Evolutionary conservation across 2,888 invertebrate genomes (phyloP), one percentile per base, ranked within the genome.

Genomic region (Ceriagrion tenellum): DNA sequence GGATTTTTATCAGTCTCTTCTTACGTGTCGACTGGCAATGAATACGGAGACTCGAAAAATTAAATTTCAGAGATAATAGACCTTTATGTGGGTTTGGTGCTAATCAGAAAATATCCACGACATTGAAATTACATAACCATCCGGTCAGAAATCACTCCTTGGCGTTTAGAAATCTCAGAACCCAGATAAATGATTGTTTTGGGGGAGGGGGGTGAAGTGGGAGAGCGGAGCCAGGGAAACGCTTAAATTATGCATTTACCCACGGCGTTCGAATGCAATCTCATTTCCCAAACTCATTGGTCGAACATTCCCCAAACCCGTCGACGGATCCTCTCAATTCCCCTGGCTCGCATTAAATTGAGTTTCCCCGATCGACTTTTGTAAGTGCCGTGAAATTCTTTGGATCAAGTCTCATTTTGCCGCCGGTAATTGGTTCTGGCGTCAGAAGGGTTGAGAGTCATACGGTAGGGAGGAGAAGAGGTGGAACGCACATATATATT

Each of bases 401-500:
- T 47, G 93, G 47, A 93, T 69, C 47, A 16, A 63, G 40, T 91
- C 63, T 55, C 91, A 59, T 91, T 74, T 69, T 69, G 47, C 93
- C 63, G 47, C 47, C 47, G 93, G 69, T 93, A 93, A 93, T 93
- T 93, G 63, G 93, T 47, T 93, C 69, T 93, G 93, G 93, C 93
- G 93, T 93, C 93, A 91, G 81, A 81, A 35, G 35, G 35, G 30
- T 81, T 13, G n/a, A n/a, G 35, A 35, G 30, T 35, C 30, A 35
- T 35, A 30, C 8, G 35, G 81, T 35, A 81, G 18, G 81, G 81
- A n/a, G 35, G 81, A n/a, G 56, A 56, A 90, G 56, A 55, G n/a
- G 16, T 18, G 63, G 89, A 20, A n/a, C 40, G 47, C 63, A 63
- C 69, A 74, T n/a, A 63, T 91, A 35, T 91, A 59, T 81, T 81